Evolutionary conservation across 1,140 invertebrate species (phyloP).

Genomic region (Apis laboriosa): DNA sequence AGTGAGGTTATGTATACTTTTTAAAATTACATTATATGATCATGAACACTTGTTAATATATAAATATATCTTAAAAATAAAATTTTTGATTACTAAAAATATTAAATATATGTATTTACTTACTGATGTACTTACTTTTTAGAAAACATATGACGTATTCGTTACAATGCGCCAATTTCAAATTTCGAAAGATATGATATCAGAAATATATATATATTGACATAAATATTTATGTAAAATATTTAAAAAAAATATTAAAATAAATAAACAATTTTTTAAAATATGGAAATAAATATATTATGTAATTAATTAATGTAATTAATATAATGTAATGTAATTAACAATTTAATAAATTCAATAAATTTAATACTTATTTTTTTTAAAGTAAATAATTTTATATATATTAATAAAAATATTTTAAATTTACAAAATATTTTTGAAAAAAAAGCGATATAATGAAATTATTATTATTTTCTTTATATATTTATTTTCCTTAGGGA

Average conservation of each 20-base stretch:
- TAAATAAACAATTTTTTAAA: not conserved
- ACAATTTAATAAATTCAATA: not conserved
- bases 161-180: conserved; percentile 38
- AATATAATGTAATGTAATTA: too few species aligned
- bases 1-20: conserved; percentile 47
- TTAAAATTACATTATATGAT: not conserved
- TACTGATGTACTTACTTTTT: not conserved
- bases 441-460: not conserved
- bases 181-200: conserved; percentile 13
- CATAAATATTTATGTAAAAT: not conserved
- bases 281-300: too few species aligned
- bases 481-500: conserved; percentile 82
- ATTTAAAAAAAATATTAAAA: not conserved
- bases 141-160: not conserved
- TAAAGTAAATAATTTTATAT: not conserved
- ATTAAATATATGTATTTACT: not conserved
- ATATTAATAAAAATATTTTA: not conserved
- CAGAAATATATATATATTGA: not conserved
- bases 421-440: too few species aligned
- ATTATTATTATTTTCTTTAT: not conserved
- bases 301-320: too few species aligned
- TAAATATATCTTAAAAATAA: not conserved
- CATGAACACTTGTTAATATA: not conserved
- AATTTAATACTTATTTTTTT: not conserved
- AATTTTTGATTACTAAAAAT: not conserved